These are phyloP conservation scores for Oncorhynchus mykiss DNA, from an alignment of 2,113 vertebrate genomes.

Conservation along the genomic window DNA sequence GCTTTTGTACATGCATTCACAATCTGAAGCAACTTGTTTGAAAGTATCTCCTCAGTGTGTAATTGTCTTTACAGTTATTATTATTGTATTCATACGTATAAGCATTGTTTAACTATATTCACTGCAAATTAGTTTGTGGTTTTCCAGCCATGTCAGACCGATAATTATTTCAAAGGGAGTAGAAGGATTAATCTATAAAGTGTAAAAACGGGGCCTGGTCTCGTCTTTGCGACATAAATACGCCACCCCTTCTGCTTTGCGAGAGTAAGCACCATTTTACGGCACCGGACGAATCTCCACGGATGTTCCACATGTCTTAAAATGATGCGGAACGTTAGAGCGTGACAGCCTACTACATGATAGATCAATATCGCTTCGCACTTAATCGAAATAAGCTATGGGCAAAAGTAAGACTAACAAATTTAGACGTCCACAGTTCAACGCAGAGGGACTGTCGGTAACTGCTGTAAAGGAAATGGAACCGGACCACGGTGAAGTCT, in stretches of 20 bases:
- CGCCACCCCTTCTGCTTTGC: slow-evolving; percentile 48
- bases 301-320: slow-evolving; percentile 63
- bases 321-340: background rate
- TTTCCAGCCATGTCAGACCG: no score
- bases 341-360: background rate
- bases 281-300: slow-evolving; percentile 13
- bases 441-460: slow-evolving; percentile 63
- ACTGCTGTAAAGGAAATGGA: slow-evolving; percentile 55
- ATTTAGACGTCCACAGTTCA: slow-evolving; percentile 78
- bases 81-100: no score
- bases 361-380: background rate
- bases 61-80: no score
- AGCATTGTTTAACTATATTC: no score
- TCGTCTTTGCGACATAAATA: slow-evolving; percentile 25
- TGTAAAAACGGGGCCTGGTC: background rate
- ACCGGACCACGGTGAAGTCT: slow-evolving; percentile 52
- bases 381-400: slow-evolving; percentile 61
- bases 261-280: slow-evolving; percentile 36
- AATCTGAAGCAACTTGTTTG: no score
- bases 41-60: no score
- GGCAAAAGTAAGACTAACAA: slow-evolving; percentile 84
- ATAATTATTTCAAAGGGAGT: no score
- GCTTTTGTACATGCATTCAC: no score
- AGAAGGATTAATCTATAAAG: no score
- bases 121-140: no score